Percentiles rank a stretch among this genome's conserved stretches.
Conservation (phyloP, 2,113 vertebrate species). For the Trichechus manatus region DNA sequence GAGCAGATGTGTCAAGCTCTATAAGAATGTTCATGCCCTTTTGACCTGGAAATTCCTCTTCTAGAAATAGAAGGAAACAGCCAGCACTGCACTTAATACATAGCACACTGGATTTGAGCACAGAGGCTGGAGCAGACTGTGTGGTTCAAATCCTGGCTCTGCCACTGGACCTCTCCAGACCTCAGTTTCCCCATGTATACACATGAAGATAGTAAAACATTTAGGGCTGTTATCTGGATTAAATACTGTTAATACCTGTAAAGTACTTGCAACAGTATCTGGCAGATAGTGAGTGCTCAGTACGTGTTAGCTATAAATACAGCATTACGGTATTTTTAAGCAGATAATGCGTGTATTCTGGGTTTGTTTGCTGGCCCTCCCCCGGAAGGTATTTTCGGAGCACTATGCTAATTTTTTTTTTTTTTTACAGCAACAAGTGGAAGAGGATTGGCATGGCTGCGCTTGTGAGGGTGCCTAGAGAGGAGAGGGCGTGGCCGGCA, state of each 20-base stretch:
- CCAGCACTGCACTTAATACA: neutral
- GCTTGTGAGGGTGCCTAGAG: no score
- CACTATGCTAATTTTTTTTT: no score
- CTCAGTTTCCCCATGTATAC: neutral
- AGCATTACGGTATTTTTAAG: neutral
- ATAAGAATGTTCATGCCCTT: neutral
- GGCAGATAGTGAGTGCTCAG: neutral
- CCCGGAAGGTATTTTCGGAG: no score
- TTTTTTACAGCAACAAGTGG: no score
- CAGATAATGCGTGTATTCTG: no score
- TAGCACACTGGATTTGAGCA: neutral
- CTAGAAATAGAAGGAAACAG: neutral
- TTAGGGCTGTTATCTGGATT: neutral
- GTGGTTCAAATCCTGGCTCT: neutral
- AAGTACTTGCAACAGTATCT: neutral
- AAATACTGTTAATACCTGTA: neutral
- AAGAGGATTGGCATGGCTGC: no score
- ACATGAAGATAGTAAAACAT: accelerated
- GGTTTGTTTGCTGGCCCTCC: no score
- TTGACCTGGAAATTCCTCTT: neutral
- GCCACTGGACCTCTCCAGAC: neutral
- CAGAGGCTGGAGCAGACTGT: neutral
- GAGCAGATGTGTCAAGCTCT: accelerated
- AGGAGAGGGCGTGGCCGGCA: no score
- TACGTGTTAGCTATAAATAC: neutral